Percentiles rank a stretch among this genome's conserved stretches.
Evolutionary conservation across 2,113 vertebrate genomes (phyloP).

Genomic region (Aphelocoma coerulescens): DNA sequence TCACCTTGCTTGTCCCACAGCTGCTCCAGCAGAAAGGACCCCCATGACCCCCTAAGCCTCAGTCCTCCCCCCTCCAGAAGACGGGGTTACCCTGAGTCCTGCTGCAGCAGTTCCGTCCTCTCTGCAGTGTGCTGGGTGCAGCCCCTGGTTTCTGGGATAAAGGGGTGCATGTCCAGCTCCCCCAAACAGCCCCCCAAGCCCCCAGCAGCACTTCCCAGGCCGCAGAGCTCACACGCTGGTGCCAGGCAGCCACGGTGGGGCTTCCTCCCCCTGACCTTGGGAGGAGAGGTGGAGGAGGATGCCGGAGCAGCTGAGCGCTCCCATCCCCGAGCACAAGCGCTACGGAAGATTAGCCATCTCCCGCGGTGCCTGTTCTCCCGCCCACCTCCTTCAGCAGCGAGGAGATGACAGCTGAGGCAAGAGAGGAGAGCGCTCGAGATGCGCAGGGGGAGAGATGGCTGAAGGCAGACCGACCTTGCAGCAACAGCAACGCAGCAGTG

Average conservation of each 20-base stretch:
- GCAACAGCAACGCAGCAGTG: background rate
- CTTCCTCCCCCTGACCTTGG: background rate
- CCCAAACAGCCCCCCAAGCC: background rate
- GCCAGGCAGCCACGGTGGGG: fast-evolving
- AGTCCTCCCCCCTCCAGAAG: background rate
- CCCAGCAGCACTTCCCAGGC: background rate
- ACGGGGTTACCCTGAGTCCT: background rate
- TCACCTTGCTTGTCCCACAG: background rate
- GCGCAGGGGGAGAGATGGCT: background rate
- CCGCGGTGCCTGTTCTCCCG: background rate
- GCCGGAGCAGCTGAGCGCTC: background rate
- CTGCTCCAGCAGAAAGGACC: background rate
- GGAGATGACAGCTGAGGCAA: conserved; percentile 27
- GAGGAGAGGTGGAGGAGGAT: background rate
- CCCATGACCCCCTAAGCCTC: fast-evolving
- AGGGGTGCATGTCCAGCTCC: background rate
- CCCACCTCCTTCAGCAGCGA: conserved; percentile 46
- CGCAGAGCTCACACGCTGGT: background rate
- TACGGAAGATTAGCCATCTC: conserved; percentile 12
- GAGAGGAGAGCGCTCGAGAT: background rate
- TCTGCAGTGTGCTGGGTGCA: fast-evolving
- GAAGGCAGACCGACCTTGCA: background rate
- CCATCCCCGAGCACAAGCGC: background rate
- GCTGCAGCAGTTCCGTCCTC: background rate
- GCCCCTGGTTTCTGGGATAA: background rate